A percentile compares a stretch with the other conserved stretches of the same genome.
phyloP scores from a whole-genome alignment of 2,797 vertebrate species.

The Sebastes steindachneri region DNA sequence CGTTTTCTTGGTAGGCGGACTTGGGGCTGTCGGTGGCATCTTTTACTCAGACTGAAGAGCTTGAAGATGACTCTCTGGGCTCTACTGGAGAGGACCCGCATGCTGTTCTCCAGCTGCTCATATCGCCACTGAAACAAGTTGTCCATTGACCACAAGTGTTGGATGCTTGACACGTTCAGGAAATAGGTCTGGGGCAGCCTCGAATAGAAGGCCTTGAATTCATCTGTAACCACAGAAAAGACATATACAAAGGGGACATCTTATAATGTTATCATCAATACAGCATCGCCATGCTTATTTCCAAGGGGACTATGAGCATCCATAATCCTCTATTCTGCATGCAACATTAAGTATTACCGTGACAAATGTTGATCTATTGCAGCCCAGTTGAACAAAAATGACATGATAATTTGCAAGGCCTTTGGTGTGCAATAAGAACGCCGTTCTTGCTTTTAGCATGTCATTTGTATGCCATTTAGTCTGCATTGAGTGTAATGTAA shows the following conservation, averaged over 20 bases:
- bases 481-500: no score
- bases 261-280: neutral
- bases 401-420: no score
- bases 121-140: slow-evolving; percentile 92
- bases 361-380: neutral
- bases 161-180: slow-evolving; percentile 91
- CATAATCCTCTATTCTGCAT: neutral
- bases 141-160: slow-evolving; percentile 95
- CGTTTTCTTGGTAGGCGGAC: slow-evolving; percentile 90
- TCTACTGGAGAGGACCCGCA: slow-evolving; percentile 90
- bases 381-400: no score
- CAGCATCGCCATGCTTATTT: neutral
- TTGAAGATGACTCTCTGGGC: slow-evolving; percentile 94
- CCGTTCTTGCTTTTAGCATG: no score
- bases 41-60: slow-evolving; percentile 96
- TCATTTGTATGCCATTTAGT: no score
- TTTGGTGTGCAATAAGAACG: no score
- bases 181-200: slow-evolving; percentile 93
- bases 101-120: slow-evolving; percentile 92
- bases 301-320: neutral
- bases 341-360: neutral
- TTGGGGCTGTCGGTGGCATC: slow-evolving; percentile 93
- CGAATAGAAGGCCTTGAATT: slow-evolving; percentile 94
- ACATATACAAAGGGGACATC: neutral
- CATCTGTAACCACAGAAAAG: slow-evolving; percentile 82